Evolutionary conservation across 2,113 vertebrate genomes (phyloP), one percentile per base, ranked within the genome.

Genomic region (Noctilio leporinus): DNA sequence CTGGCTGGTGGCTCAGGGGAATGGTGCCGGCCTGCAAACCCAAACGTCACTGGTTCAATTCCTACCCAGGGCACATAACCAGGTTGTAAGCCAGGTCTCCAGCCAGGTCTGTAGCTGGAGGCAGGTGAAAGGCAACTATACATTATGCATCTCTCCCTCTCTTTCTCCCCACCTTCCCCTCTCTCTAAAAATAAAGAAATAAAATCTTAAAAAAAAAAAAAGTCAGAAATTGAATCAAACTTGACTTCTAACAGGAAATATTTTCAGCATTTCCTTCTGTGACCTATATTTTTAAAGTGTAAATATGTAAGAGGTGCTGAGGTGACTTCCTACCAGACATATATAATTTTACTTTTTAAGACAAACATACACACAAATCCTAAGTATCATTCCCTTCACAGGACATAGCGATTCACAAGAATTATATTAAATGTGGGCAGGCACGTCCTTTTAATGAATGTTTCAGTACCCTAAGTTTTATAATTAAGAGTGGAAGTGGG

Each of bases 181-280:
- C n/a, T n/a, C n/a, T n/a, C n/a, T n/a, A n/a, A n/a, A n/a, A n/a
- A n/a, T n/a, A n/a, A n/a, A n/a, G n/a, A n/a, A n/a, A n/a, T n/a
- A n/a, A n/a, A n/a, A n/a, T n/a, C n/a, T n/a, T 40, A 67, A 14
- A 26, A n/a, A 38, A 1, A 73, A 12, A 49, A 81, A 91, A 93
- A 65, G 45, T 65, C 26, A 91, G 22, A 8, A 96, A 80, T 30
- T 86, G 55, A 94, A 33, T 55, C 9, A 76, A 78, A 94, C 20
- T 65, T n/a, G 12, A 26, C 19, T 69, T 78, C 22, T 57, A 89
- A 88, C 2, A 94, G 84, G 73, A 72, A 78, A n/a, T 88, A 81
- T 83, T 89, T 91, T 86, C 69, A 95, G 57, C 30, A 86, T 77
- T 47, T 85, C 22, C 12, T 94, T 87, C 80, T 75, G 62, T 80